These are phyloP conservation scores for Pyrgilauda ruficollis DNA, from an alignment of 2,113 vertebrate species.

Conservation along the genomic window DNA sequence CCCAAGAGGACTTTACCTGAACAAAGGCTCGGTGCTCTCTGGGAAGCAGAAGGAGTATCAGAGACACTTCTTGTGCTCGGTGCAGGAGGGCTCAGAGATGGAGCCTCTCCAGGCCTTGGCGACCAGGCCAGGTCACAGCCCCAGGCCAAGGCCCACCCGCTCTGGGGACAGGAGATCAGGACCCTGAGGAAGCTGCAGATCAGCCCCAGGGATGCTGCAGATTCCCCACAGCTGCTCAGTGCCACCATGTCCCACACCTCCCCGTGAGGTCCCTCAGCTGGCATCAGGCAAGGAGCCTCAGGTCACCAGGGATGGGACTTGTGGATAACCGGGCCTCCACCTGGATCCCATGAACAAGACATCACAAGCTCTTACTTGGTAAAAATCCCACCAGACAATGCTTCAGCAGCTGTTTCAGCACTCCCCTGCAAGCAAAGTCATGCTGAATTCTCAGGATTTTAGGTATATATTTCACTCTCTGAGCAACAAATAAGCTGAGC, in stretches of 20 bases:
- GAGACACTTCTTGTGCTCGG: fast-evolving
- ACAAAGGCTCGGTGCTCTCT: background rate
- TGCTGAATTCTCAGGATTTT: background rate
- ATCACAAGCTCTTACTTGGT: background rate
- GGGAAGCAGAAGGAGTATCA: background rate
- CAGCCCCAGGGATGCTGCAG: background rate
- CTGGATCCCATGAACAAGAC: fast-evolving
- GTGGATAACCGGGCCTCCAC: background rate
- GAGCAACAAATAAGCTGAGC: background rate
- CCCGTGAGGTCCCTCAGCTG: fast-evolving
- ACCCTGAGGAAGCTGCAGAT: background rate
- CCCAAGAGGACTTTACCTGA: background rate
- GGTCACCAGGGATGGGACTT: background rate
- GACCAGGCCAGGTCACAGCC: background rate
- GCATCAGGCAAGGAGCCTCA: fast-evolving
- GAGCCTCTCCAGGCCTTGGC: background rate
- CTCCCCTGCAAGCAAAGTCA: background rate
- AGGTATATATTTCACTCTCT: background rate
- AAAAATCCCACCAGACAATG: background rate
- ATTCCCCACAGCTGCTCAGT: background rate
- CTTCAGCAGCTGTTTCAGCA: background rate
- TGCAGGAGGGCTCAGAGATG: background rate
- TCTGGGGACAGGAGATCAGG: background rate
- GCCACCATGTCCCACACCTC: background rate
- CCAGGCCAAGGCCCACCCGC: fast-evolving